Base-by-base conservation (phyloP, 2,113 vertebrate genomes). In the Perognathus longimembris region DNA sequence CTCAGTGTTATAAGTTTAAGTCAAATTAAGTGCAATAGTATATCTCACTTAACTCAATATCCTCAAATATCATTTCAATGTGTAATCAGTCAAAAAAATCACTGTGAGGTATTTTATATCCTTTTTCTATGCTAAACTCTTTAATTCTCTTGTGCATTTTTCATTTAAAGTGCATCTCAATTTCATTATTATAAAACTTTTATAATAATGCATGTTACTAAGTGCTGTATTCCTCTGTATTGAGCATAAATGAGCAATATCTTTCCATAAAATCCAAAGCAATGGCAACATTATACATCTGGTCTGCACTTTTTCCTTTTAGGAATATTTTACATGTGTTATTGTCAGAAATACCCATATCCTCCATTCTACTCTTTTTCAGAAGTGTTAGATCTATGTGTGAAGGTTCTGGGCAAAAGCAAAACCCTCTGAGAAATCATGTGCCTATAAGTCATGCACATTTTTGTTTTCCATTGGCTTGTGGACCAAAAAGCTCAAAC, bases 201-300 rank as follows among this genome's bases (percentile, higher is more conserved):
- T 76, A 8, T 54, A 61, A 78, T 32, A 81, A 71, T 81, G 21
- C 85, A 45, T 57, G 8, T 21, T 20, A 57, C 7, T 74, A 73
- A 77, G 5, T 42, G 63, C 32, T 26, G 0, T 26, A 85, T 78
- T 82, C 66, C 59, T 66, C 69, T 82, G 32, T n/a, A 77, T 0
- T 88, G 12, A 42, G 34, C 3, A 76, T 42, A 69, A 1, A 66
- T 17, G 10, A 82, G n/a, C 71, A 38, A 3, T 15, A 81, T 1
- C 7, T 69, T 92, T 34, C 34, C 28, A 74, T 45, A 67, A 94
- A 90, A 73, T 45, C 50, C 70, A 92, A 88, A 88, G 1, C 26
- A 78, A 54, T 45, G 34, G 59, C 24, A 67, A 34, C 3, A 71
- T 82, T 89, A 66, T 66, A 70, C n/a, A 74, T 69, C 34, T 78